These are phyloP conservation scores for Bradypodion ventrale DNA, from an alignment of 2,797 vertebrate species.

Conservation along the genomic window DNA sequence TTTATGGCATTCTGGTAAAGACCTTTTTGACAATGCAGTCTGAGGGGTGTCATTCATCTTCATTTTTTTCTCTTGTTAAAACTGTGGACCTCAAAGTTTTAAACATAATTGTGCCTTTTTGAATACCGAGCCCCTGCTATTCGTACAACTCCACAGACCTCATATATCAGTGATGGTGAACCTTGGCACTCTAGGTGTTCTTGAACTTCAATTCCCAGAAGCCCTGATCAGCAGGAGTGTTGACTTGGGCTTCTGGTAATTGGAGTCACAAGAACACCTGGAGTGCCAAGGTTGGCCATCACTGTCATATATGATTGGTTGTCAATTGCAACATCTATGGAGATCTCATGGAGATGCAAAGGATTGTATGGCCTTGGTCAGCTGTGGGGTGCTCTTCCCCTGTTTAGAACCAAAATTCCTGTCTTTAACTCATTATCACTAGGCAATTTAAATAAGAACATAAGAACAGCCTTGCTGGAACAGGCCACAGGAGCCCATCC, in stretches of 20 bases:
- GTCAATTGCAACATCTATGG: background rate
- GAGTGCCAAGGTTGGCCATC: too few relatives aligned
- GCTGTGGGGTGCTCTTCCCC: background rate
- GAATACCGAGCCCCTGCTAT: background rate
- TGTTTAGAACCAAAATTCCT: background rate
- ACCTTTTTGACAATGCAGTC: background rate
- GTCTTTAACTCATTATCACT: background rate
- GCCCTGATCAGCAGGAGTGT: too few relatives aligned
- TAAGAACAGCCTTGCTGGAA: too few relatives aligned
- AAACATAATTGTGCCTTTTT: background rate
- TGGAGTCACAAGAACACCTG: too few relatives aligned
- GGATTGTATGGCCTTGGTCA: background rate
- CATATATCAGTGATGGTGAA: too few relatives aligned
- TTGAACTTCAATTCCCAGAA: too few relatives aligned
- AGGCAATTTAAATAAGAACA: background rate
- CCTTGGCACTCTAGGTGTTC: too few relatives aligned
- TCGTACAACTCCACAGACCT: background rate
- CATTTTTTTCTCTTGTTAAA: constrained; percentile 3
- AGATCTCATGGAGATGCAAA: background rate
- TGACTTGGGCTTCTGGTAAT: too few relatives aligned
- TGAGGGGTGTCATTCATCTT: background rate
- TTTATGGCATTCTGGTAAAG: background rate
- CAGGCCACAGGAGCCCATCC: too few relatives aligned
- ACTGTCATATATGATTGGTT: background rate
- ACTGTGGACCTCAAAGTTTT: background rate